Conservation (phyloP, 2,888 invertebrate species). For the Epiblema foenella region DNA sequence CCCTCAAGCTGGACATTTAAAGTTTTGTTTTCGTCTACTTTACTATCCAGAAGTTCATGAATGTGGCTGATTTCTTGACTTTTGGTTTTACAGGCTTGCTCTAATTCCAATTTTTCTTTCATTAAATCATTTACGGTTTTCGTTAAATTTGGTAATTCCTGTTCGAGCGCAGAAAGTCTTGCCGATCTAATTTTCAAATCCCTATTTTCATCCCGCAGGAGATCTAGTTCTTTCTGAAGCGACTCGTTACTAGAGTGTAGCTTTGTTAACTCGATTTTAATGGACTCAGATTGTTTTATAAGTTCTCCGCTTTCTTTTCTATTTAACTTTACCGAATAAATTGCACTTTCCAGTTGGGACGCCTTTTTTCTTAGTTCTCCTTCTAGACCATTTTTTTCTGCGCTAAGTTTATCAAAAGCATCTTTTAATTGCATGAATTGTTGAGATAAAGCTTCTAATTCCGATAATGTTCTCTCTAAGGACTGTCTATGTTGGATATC, state of each 20-base stretch:
- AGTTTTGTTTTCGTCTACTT: conserved; percentile 62
- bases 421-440: conserved; percentile 56
- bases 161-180: conserved; percentile 51
- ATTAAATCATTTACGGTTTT: conserved; percentile 52
- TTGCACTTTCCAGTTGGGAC: conserved; percentile 56
- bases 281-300: conserved; percentile 54
- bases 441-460: conserved; percentile 56
- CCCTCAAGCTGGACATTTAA: conserved; percentile 55
- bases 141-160: conserved; percentile 54
- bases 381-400: conserved; percentile 61
- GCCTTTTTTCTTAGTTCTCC: conserved; percentile 57
- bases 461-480: conserved; percentile 57
- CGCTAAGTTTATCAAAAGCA: conserved; percentile 54
- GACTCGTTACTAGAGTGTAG: conserved; percentile 58
- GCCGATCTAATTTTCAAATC: conserved; percentile 50
- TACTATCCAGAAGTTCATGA: conserved; percentile 57
- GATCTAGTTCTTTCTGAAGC: conserved; percentile 53
- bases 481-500: conserved; percentile 58
- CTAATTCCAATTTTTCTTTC: conserved; percentile 56
- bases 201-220: conserved; percentile 52
- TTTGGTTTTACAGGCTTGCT: conserved; percentile 57
- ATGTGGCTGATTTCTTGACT: conserved; percentile 58
- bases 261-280: conserved; percentile 56
- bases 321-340: conserved; percentile 54
- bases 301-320: conserved; percentile 62